These are phyloP conservation scores for Philonicus albiceps DNA, from an alignment of 2,888 invertebrate species.

Conservation along the genomic window DNA sequence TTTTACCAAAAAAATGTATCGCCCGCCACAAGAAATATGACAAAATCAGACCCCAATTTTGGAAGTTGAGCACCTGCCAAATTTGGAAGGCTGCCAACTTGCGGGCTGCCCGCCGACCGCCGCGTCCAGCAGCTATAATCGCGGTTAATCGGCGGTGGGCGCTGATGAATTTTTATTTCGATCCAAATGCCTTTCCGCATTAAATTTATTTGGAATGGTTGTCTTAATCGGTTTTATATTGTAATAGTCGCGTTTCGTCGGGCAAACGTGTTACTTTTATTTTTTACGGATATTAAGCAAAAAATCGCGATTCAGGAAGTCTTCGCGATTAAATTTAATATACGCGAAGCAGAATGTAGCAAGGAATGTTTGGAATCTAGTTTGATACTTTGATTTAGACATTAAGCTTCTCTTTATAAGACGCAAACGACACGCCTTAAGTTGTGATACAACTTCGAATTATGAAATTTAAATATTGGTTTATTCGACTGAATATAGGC, in stretches of 20 bases:
- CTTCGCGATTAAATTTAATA: background rate
- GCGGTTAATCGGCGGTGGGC: background rate
- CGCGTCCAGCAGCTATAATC: background rate
- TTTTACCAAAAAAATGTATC: background rate
- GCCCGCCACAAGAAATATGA: background rate
- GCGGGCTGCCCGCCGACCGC: background rate
- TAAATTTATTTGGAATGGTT: constrained; percentile 12
- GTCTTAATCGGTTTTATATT: constrained; percentile 25
- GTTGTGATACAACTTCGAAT: background rate
- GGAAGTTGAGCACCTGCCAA: background rate
- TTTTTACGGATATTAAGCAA: background rate
- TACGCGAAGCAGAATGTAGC: background rate
- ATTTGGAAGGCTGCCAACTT: background rate
- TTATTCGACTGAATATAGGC: background rate
- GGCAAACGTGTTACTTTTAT: background rate
- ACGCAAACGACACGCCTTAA: background rate
- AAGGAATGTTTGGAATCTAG: background rate
- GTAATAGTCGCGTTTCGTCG: background rate
- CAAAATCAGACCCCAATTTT: background rate
- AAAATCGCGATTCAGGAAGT: background rate
- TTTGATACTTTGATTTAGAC: background rate
- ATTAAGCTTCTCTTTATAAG: background rate
- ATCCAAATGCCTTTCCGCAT: constrained; percentile 10
- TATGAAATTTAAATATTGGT: background rate
- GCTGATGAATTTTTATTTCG: constrained; percentile 13